Percentiles rank a stretch among this genome's conserved stretches.
These are phyloP conservation scores for Styela clava DNA, from an alignment of 23 tunicate genomes.

Conservation along the genomic window DNA sequence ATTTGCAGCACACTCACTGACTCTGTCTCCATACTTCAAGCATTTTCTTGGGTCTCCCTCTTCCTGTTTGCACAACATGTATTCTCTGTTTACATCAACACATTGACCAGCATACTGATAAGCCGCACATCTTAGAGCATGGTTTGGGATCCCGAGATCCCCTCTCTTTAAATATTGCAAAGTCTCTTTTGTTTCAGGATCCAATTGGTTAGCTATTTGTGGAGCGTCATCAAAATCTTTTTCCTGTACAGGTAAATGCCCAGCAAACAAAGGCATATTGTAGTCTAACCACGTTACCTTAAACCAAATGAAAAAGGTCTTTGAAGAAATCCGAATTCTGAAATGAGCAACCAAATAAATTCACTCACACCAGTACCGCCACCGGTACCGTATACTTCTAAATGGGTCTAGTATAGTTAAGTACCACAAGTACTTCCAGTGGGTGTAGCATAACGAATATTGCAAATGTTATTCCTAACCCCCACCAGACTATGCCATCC, in stretches of 20 bases:
- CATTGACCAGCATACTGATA: constrained; percentile 88
- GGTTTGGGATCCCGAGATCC: constrained; percentile 83
- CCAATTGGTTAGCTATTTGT: constrained; percentile 42
- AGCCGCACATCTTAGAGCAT: constrained; percentile 92
- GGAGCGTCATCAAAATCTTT: constrained; percentile 52
- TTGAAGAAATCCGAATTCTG: too few relatives aligned
- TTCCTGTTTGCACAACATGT: constrained; percentile 86
- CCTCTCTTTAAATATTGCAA: constrained; percentile 58
- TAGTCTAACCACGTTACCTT: too few relatives aligned
- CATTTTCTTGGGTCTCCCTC: constrained; percentile 81
- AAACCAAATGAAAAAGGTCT: too few relatives aligned
- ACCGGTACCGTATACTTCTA: too few relatives aligned
- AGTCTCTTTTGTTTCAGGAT: constrained; percentile 43
- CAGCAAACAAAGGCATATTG: too few relatives aligned
- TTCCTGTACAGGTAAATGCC: constrained; percentile 29
- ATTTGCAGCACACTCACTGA: constrained; percentile 89
- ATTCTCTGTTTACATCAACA: constrained; percentile 62
- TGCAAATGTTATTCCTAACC: too few relatives aligned
- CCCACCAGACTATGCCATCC: too few relatives aligned
- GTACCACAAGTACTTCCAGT: too few relatives aligned
- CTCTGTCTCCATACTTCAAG: constrained; percentile 52
- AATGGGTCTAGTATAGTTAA: too few relatives aligned
- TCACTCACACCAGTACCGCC: too few relatives aligned
- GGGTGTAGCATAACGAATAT: too few relatives aligned
- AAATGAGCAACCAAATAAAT: too few relatives aligned